Base-by-base conservation (phyloP, 2,113 vertebrate species). In the Poeciliopsis prolifica region DNA sequence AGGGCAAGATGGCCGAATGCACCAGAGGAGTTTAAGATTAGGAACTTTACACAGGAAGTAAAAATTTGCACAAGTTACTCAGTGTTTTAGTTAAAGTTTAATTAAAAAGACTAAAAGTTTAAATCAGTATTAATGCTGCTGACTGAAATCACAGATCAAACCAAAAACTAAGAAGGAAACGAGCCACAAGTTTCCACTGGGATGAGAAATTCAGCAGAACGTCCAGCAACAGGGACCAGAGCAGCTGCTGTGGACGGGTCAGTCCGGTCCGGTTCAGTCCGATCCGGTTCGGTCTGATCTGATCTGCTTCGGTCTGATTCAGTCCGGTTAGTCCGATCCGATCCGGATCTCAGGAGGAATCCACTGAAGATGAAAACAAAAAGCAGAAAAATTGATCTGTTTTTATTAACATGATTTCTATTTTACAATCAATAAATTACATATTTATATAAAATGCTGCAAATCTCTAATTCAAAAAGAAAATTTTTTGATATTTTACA, bases 341-440 rank as follows among this genome's bases (percentile, higher is more conserved):
- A 7, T 58, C 3, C 51, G 13, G 29, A 29, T 30, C 29, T 62
- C 28, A 30, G 61, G 61, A 62, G 6, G 61, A 62, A 5, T 66
- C 84, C 44, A 69, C 26, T 70, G 60, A 5, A 68, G 60, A 54
- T 71, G 73, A 10, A 9, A 12, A 29, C 13, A 33, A 14, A 11
- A 29, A 12, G 66, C n/a, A n/a, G n/a, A n/a, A n/a, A 13, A 19
- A 28, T 24, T 0, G 19, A 31, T 12, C 35, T 12, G 1, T 19
- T 19, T 15, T 22, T 33, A 31, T 33, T 33, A 22, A 8, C 8
- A 22, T n/a, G n/a, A n/a, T 30, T 63, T 29, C 28, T 31, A 19
- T 19, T 30, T 63, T 31, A 5, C 6, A 48, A 17, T 19, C 48
- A 54, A 19, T 58, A 24, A 24, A 7, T 58, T 24, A 22, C n/a